Evolutionary conservation across 2,888 invertebrate genomes (phyloP), one percentile per base, ranked within the genome.

Genomic region (Argyra leucocephala): DNA sequence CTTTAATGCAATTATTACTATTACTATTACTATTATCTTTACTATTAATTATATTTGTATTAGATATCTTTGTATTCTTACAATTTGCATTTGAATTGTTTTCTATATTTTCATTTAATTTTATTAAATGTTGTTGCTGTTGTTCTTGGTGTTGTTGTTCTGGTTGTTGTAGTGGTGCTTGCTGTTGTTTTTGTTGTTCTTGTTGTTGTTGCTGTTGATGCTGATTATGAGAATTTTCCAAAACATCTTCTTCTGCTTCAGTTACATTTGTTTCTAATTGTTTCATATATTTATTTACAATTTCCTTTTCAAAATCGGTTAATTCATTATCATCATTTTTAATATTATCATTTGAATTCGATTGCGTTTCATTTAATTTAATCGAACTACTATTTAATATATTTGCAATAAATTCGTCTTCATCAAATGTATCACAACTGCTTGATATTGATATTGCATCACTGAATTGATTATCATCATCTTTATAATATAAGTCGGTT

Each of bases 301-400:
- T 68, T 67, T 66, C 66, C 62, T 68, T 65, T 68, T 71, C 70
- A 59, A 66, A 70, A 62, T 71, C 69, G 18, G 69, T 69, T 61
- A 70, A 63, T 63, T 69, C 69, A 31, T 64, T 63, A 61, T 63
- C 59, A 57, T 62, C 65, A 37, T 63, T 62, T 23, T 65, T 63
- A 22, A 2, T 48, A 57, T 63, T 61, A n/a, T 68, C 62, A 15
- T 61, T 57, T 21, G 66, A 62, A 36, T 60, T 36, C 22, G 60
- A 24, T 58, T 57, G 22, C 24, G 63, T 63, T 61, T 66, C 60
- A 57, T 48, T 62, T 21, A 48, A 15, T 15, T 48, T 2, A 18
- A 64, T 59, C 23, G 23, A 23, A 59, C 22, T 48, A n/a, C 18
- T 48, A 18, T 18, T 48, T 6, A 68, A 57, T 7, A 68, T 66